Evolutionary conservation across 2,113 vertebrate genomes (phyloP), one percentile per base, ranked within the genome.

Genomic region (Equus quagga): DNA sequence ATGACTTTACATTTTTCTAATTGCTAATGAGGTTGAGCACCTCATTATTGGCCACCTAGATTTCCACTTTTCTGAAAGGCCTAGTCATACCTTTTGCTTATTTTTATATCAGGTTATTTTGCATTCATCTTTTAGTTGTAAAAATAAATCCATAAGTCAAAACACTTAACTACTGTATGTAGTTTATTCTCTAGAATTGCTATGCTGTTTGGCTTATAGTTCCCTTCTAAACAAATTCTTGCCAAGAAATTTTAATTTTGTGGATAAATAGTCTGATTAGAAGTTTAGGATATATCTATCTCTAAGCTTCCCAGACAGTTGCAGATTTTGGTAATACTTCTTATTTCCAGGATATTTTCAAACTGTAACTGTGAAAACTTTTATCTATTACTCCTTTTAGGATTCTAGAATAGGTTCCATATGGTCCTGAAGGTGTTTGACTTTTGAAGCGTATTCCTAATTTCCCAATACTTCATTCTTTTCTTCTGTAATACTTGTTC

Each of bases 341-440:
- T 96, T 95, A 67, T 90, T 93, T 93, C 65, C 23, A 79, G 64
- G 69, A 75, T 70, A 84, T 93, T 95, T 97, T 75, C 56, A 87
- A 95, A 46, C 64, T 92, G n/a, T 64, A 90, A 80, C 58, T 93
- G 73, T 78, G 46, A 89, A 79, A 82, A 91, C 12, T 54, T 97
- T 95, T 83, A 83, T 86, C 60, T 93, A 36, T 24, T 85, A 60
- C 62, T 95, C 46, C n/a, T 95, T 95, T 95, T 83, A 72, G 46
- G 92, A 85, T 94, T 88, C 70, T 96, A 96, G 73, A 95, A 54
- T 81, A 60, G 23, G 73, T 76, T 79, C 72, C 81, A 84, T 92
- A 70, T 94, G 88, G 44, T 87, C 31, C 67, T 94, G 31, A 94
- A 97, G 60, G 46, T 91, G 28, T 49, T 92, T 86, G 80, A 70